phyloP scores from a whole-genome alignment of 2,797 vertebrate species.

The Phrynocephalus guinanensis region DNA sequence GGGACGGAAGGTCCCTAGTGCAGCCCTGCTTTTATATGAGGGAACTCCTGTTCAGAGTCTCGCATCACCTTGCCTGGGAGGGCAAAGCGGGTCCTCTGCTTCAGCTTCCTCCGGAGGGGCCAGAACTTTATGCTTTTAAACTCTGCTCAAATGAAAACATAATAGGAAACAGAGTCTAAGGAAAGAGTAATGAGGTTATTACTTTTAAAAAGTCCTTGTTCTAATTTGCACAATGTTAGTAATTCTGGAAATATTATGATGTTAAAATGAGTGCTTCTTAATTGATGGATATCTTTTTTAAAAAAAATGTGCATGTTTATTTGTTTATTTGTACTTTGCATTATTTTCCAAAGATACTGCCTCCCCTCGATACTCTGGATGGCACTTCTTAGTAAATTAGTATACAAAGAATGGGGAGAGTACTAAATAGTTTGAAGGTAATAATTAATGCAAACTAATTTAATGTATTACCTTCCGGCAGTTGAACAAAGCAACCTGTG shows the following conservation, averaged over 20 bases:
- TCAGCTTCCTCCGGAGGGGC: too few relatives aligned
- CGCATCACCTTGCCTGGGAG: too few relatives aligned
- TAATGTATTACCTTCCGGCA: neutral
- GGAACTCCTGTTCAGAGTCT: too few relatives aligned
- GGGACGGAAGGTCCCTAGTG: too few relatives aligned
- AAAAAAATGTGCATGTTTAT: conserved; percentile 1
- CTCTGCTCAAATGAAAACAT: neutral
- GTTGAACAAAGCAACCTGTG: neutral
- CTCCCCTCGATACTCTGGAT: neutral
- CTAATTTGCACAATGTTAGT: neutral
- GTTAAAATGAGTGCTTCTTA: conserved; percentile 29
- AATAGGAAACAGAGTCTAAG: neutral
- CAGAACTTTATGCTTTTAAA: neutral
- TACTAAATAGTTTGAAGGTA: conserved; percentile 6
- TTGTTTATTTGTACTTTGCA: neutral
- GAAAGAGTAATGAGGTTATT: neutral
- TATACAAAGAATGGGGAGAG: conserved; percentile 13
- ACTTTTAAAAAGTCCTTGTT: conserved; percentile 24
- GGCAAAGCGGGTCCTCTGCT: too few relatives aligned
- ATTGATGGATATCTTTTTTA: neutral
- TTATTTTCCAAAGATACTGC: neutral
- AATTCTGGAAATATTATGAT: conserved; percentile 16
- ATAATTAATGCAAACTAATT: conserved; percentile 3
- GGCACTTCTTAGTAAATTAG: conserved; percentile 26
- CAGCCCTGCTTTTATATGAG: too few relatives aligned